Evolutionary conservation across 2,888 invertebrate species (phyloP).

Genomic region (Limnephilus lunatus): DNA sequence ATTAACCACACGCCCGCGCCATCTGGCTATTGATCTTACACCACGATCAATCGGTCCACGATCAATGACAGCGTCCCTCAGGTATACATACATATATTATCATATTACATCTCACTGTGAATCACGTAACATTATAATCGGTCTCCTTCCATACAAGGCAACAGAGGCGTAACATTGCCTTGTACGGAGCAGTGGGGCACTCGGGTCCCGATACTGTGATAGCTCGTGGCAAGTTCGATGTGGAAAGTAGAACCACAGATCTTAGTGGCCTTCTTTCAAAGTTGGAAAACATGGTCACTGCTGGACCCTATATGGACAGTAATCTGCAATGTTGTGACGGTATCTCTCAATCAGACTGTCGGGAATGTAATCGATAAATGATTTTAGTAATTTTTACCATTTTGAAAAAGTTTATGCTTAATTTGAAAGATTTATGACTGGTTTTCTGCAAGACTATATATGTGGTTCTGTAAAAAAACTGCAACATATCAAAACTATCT

Average conservation of each 20-base stretch:
- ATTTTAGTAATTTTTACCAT: background rate
- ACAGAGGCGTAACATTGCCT: conserved; percentile 26
- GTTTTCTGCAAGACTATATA: background rate
- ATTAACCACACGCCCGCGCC: background rate
- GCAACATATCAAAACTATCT: too few species aligned
- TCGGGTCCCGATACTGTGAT: background rate
- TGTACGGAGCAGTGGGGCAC: conserved; percentile 16
- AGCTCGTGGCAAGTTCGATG: background rate
- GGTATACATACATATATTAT: background rate
- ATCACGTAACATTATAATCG: conserved; percentile 22
- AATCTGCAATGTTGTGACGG: background rate
- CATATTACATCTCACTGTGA: background rate
- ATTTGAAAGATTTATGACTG: background rate
- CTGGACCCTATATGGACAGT: background rate
- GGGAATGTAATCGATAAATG: background rate
- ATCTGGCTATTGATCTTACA: background rate
- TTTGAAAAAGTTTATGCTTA: background rate
- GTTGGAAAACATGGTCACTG: conserved; percentile 35
- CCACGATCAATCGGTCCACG: background rate
- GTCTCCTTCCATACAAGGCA: background rate
- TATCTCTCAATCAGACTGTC: background rate
- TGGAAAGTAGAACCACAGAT: background rate
- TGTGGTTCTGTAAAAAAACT: too few species aligned
- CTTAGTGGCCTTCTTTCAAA: background rate
- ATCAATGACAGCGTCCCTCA: background rate